Evolutionary conservation across 2,113 vertebrate species (phyloP), one percentile per base, ranked within the genome.

Genomic region (Carassius gibelio): DNA sequence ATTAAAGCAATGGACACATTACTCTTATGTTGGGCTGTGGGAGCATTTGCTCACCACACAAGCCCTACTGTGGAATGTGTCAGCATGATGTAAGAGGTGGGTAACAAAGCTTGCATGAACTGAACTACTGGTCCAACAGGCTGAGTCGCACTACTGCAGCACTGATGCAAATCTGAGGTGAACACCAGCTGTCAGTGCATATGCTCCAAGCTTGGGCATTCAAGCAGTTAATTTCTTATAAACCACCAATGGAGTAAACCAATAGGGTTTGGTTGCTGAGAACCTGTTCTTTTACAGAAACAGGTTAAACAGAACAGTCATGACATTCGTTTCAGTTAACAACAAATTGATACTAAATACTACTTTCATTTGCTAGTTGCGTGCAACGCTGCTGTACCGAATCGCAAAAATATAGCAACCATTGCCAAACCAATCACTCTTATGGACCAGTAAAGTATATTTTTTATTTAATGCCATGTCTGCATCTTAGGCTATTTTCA

Each of bases 51-150:
- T 61, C 55, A 26, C 50, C 26, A 82, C 81, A 68, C 76, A 17
- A 75, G 57, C 79, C 26, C 45, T 82, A 76, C 38, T 55, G 45
- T 84, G 83, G 69, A 88, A 76, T 85, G 75, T 85, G 76, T 82
- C 83, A 85, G 82, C 83, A 75, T 85, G 83, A 77, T 82, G 82
- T 81, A 79, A 87, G 75, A 75, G 36, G 55, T 66, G 21, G 62
- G 76, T 81, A 72, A 79, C 75, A 87, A 84, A 75, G 77, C 82
- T 81, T 50, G 68, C 71, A 66, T 36, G 66, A 84, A 81, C 48
- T 77, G 50, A 76, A 69, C 77, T 81, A 85, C 83, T 85, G 71
- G 83, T 82, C 83, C 75, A 76, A 88, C 83, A 69, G 79, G 77
- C 69, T 82, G 68, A 72, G 68, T 82, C 10, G 50, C 81, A 82